phyloP scores from a whole-genome alignment of 2,888 invertebrate genomes.

The Cheilosia grossa region DNA sequence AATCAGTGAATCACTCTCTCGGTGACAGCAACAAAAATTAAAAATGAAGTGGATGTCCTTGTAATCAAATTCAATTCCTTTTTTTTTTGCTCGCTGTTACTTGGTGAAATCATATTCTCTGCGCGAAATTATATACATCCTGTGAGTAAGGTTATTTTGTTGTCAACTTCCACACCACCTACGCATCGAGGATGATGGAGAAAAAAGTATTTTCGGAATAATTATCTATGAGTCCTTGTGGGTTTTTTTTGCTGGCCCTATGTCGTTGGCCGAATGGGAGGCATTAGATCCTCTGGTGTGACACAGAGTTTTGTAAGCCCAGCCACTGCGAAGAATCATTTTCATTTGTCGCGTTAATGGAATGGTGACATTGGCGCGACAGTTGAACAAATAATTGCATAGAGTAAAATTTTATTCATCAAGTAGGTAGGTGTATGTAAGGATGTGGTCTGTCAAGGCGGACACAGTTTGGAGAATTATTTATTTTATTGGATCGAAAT shows the following conservation, averaged over 20 bases:
- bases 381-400: too few relatives aligned
- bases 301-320: too few relatives aligned
- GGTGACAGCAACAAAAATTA: conserved; percentile 64
- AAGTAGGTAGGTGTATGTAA: too few relatives aligned
- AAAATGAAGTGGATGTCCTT: conserved; percentile 70
- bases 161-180: conserved; percentile 19
- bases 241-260: neutral
- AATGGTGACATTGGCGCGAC: too few relatives aligned
- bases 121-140: conserved; percentile 36
- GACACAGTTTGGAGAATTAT: too few relatives aligned
- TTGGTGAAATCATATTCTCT: conserved; percentile 16
- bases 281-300: too few relatives aligned
- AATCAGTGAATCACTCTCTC: conserved; percentile 30
- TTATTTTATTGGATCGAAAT: too few relatives aligned
- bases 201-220: conserved; percentile 27
- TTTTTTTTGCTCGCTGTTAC: conserved; percentile 26
- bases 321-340: too few relatives aligned
- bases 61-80: conserved; percentile 59
- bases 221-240: conserved; percentile 10
- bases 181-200: neutral
- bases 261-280: too few relatives aligned
- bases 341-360: too few relatives aligned
- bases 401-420: too few relatives aligned
- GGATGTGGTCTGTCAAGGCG: too few relatives aligned
- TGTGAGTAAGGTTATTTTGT: conserved; percentile 52